Conservation (phyloP, 2,888 invertebrate genomes). For the Carabus problematicus region DNA sequence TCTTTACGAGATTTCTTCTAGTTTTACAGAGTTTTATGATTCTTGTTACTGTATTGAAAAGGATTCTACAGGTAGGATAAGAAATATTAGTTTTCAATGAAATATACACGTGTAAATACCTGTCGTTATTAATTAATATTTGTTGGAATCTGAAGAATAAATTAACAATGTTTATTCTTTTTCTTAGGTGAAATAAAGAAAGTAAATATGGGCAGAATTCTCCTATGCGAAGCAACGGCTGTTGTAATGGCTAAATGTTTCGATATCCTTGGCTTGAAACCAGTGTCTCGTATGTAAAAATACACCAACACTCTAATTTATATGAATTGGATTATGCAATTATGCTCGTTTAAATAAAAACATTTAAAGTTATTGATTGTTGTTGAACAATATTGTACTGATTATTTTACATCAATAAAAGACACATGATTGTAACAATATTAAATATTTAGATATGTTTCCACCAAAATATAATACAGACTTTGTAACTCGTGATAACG, state of each 20-base stretch:
- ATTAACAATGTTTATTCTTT: constrained; percentile 14
- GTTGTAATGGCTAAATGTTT: constrained; percentile 87
- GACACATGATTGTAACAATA: background rate
- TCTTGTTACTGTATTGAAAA: constrained; percentile 97
- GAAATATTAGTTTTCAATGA: background rate
- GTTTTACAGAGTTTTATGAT: constrained; percentile 97
- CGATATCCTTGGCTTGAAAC: constrained; percentile 87
- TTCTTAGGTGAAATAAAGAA: constrained; percentile 75
- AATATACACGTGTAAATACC: too few species aligned
- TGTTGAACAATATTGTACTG: too few species aligned
- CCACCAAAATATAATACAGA: too few species aligned
- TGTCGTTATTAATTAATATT: constrained; percentile 12
- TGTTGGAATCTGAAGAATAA: constrained; percentile 15
- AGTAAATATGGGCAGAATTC: constrained; percentile 84
- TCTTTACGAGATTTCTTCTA: constrained; percentile 90
- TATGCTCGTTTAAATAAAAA: too few species aligned
- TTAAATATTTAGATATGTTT: too few species aligned
- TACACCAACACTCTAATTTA: background rate
- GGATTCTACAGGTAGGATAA: constrained; percentile 65
- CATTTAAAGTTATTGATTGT: too few species aligned
- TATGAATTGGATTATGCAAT: too few species aligned
- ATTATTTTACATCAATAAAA: background rate
- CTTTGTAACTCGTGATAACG: too few species aligned
- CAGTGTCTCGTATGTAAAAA: constrained; percentile 90
- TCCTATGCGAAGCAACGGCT: constrained; percentile 93